Evolutionary conservation across 2,797 vertebrate genomes (phyloP).

Genomic region (Acridotheres tristis): DNA sequence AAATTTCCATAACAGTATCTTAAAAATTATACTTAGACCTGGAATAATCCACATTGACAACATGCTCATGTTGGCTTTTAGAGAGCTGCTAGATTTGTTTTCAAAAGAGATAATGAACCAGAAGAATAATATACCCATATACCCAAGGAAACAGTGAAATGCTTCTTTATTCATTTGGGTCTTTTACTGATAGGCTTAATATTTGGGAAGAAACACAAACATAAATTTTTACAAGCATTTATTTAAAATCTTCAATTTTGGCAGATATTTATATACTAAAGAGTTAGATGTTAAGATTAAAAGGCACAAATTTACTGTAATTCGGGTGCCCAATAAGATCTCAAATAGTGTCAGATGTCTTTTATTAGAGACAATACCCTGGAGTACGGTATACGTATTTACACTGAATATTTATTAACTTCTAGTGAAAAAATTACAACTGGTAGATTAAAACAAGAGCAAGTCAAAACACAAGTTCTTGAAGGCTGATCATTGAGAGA

Average conservation of each 20-base stretch:
- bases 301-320: background rate
- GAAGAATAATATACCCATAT: background rate
- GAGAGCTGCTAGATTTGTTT: background rate
- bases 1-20: background rate
- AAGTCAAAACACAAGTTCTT: background rate
- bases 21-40: background rate
- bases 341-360: background rate
- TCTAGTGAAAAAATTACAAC: background rate
- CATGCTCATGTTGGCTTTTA: background rate
- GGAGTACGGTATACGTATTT: background rate
- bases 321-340: background rate
- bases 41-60: background rate
- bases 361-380: background rate
- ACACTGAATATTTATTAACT: background rate
- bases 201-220: background rate
- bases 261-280: background rate
- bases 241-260: background rate
- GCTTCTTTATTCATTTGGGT: background rate
- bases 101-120: background rate
- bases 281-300: background rate
- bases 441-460: background rate
- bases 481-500: background rate
- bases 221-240: background rate
- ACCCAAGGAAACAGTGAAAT: background rate
- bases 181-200: background rate